These are phyloP conservation scores for Typhlichthys subterraneus DNA, from an alignment of 2,797 vertebrate genomes.

Conservation along the genomic window DNA sequence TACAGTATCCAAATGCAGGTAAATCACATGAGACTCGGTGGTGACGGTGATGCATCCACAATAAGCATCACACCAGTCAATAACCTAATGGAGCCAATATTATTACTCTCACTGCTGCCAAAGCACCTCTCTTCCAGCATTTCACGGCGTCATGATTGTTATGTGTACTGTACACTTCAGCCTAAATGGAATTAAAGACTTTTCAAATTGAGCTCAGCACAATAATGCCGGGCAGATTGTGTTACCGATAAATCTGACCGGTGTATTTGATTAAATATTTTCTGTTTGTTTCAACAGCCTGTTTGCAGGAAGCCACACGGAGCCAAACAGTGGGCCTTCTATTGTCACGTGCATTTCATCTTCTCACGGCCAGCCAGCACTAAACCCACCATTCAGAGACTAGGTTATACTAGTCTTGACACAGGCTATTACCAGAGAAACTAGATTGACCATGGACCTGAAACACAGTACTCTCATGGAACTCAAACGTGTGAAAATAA, in stretches of 20 bases:
- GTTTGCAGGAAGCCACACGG: slow-evolving; percentile 49
- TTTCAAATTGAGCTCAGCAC: slow-evolving; percentile 9
- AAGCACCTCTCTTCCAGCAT: not conserved
- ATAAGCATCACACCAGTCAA: not conserved
- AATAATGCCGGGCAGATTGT: slow-evolving; percentile 9
- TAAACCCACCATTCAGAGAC: slow-evolving; percentile 26
- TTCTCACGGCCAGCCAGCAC: slow-evolving; percentile 51
- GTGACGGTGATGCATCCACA: not conserved
- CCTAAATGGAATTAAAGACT: not conserved
- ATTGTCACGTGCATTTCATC: slow-evolving; percentile 59
- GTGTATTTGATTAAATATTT: slow-evolving; percentile 9
- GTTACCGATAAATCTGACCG: slow-evolving; percentile 13
- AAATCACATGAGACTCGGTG: not conserved
- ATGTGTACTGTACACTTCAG: not conserved
- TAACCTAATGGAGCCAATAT: not conserved
- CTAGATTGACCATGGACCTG: slow-evolving; percentile 44
- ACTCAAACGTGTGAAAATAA: slow-evolving; percentile 66
- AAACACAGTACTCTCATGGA: slow-evolving; percentile 50
- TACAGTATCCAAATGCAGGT: slow-evolving; percentile 1
- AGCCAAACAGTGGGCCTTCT: slow-evolving; percentile 43
- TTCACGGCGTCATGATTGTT: not conserved
- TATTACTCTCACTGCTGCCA: not conserved
- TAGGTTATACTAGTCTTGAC: slow-evolving; percentile 60
- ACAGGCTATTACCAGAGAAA: slow-evolving; percentile 58
- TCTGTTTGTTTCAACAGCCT: slow-evolving; percentile 43